Evolutionary conservation across 2,797 vertebrate genomes (phyloP).

Genomic region (Cuculus canorus): DNA sequence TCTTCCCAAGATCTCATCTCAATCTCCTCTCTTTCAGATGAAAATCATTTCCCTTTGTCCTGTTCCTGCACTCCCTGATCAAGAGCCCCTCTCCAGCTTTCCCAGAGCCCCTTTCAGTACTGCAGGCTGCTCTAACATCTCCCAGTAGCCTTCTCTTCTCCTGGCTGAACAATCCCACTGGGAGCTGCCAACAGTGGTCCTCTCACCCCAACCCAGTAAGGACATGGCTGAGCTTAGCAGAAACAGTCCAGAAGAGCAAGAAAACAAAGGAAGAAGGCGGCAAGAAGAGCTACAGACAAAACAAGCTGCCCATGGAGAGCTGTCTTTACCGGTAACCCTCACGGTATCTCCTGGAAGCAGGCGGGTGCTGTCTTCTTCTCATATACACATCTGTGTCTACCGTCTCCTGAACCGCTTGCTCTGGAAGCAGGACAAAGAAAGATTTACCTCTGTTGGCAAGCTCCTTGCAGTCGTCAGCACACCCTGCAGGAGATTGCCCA

Average conservation of each 20-base stretch:
- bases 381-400: constrained; percentile 11
- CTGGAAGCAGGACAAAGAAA: constrained; percentile 27
- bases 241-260: not conserved
- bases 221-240: not conserved
- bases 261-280: not conserved
- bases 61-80: too few relatives aligned
- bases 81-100: too few relatives aligned
- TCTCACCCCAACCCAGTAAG: not conserved
- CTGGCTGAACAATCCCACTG: too few relatives aligned
- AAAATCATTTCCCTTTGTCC: too few relatives aligned
- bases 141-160: too few relatives aligned
- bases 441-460: not conserved
- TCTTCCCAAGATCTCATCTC: too few relatives aligned
- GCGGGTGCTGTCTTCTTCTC: constrained; percentile 8
- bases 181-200: not conserved
- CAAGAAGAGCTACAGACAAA: not conserved
- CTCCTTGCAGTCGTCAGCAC: not conserved
- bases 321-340: constrained; percentile 14
- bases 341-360: not conserved
- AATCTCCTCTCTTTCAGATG: too few relatives aligned
- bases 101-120: too few relatives aligned
- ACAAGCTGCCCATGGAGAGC: not conserved
- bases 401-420: constrained; percentile 60
- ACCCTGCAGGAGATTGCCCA: not conserved
- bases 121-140: too few relatives aligned